Percentiles rank a stretch among this genome's conserved stretches.
phyloP scores from a whole-genome alignment of 2,888 invertebrate genomes.

The Cephus nigrinus region DNA sequence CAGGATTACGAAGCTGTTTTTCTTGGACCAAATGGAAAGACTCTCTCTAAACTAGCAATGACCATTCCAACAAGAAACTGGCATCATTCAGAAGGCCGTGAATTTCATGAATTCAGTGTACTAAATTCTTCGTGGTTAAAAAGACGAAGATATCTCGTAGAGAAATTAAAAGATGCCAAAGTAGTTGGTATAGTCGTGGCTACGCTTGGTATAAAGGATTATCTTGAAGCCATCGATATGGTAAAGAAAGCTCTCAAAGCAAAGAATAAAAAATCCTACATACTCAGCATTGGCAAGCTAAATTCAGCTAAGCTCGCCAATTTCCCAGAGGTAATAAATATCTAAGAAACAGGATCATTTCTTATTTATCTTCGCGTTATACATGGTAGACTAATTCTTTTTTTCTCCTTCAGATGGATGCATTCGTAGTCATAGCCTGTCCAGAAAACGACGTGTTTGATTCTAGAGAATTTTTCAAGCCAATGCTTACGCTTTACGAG shows the following conservation, averaged over 20 bases:
- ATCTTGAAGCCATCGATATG: slow-evolving; percentile 78
- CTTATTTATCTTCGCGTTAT: not conserved
- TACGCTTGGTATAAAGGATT: slow-evolving; percentile 86
- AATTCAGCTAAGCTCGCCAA: slow-evolving; percentile 96
- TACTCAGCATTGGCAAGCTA: slow-evolving; percentile 93
- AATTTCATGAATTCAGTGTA: slow-evolving; percentile 62
- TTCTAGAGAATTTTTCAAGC: slow-evolving; percentile 87
- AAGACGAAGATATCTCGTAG: slow-evolving; percentile 84
- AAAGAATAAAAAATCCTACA: slow-evolving; percentile 88
- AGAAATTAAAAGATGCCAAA: slow-evolving; percentile 91
- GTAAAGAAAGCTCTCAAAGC: slow-evolving; percentile 76
- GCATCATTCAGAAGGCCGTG: slow-evolving; percentile 67
- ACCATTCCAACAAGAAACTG: slow-evolving; percentile 69
- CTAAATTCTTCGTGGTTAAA: slow-evolving; percentile 75
- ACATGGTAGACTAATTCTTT: not conserved
- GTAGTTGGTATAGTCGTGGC: slow-evolving; percentile 92
- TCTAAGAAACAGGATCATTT: not conserved
- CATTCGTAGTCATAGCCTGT: slow-evolving; percentile 92
- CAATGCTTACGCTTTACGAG: slow-evolving; percentile 92
- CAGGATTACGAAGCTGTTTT: slow-evolving; percentile 73
- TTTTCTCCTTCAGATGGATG: slow-evolving; percentile 78
- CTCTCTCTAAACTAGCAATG: slow-evolving; percentile 74
- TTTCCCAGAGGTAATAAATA: slow-evolving; percentile 79
- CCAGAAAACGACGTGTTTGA: slow-evolving; percentile 89
- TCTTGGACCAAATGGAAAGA: slow-evolving; percentile 75